Evolutionary conservation across 2,888 invertebrate species (phyloP).

Genomic region (Notodonta dromedarius): DNA sequence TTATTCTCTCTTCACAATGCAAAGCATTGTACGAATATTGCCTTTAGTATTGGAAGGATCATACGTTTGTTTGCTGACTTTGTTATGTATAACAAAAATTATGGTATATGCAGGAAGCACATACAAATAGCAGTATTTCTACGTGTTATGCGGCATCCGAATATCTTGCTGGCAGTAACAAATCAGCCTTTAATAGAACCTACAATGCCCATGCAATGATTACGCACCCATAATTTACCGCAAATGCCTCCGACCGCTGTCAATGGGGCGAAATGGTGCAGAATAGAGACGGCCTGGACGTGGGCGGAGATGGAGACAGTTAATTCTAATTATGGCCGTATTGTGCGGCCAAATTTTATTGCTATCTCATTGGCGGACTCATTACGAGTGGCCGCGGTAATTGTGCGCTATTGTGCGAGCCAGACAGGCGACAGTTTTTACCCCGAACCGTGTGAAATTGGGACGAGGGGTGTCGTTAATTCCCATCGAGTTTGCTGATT

Average conservation of each 20-base stretch:
- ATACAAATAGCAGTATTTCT: too few species aligned
- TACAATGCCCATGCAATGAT: conserved; percentile 2
- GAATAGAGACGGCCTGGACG: conserved; percentile 69
- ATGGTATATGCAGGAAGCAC: too few species aligned
- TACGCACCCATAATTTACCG: conserved; percentile 1
- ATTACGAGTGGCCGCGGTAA: conserved; percentile 67
- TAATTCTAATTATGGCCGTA: conserved; percentile 81
- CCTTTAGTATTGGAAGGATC: too few species aligned
- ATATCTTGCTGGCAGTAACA: background rate
- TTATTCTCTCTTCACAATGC: too few species aligned
- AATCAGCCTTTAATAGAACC: background rate
- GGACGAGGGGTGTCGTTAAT: conserved; percentile 60
- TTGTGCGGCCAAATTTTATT: conserved; percentile 81
- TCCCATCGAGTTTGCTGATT: conserved; percentile 57
- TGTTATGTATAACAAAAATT: too few species aligned
- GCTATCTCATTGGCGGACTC: conserved; percentile 80
- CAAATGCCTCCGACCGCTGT: conserved; percentile 53
- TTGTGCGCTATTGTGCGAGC: conserved; percentile 74
- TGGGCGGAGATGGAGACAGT: conserved; percentile 79
- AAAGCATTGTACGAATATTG: too few species aligned
- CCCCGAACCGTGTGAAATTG: conserved; percentile 74
- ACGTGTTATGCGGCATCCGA: background rate
- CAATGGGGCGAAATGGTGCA: conserved; percentile 52
- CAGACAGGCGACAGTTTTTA: conserved; percentile 64
- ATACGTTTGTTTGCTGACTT: too few species aligned